These are phyloP conservation scores for Chrysolina americana DNA, from an alignment of 2,888 invertebrate species.

Conservation along the genomic window DNA sequence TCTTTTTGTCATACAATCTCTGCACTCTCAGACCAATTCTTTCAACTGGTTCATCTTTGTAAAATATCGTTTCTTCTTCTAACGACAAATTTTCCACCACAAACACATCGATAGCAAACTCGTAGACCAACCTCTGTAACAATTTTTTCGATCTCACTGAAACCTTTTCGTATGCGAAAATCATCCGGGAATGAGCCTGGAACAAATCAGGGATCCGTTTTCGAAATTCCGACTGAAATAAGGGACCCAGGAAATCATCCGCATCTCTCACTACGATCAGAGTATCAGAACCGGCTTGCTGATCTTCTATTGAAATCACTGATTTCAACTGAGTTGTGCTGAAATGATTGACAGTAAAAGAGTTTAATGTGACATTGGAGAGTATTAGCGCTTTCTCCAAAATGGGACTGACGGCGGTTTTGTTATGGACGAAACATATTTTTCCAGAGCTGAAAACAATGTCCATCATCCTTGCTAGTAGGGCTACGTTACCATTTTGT, in stretches of 20 bases:
- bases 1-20: background rate
- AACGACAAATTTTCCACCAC: background rate
- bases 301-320: background rate
- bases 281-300: background rate
- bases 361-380: background rate
- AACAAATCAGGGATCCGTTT: background rate
- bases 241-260: background rate
- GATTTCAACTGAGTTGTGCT: background rate
- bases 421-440: conserved; percentile 12
- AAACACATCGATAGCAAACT: conserved; percentile 11
- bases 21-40: background rate
- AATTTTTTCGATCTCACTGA: background rate
- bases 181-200: background rate
- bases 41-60: too few species aligned
- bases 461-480: background rate
- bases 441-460: background rate
- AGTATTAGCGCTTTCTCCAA: background rate
- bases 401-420: background rate
- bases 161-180: conserved; percentile 8
- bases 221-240: background rate
- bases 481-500: background rate
- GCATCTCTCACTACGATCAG: background rate
- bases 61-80: background rate
- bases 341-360: background rate
- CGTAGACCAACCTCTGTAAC: background rate